Base-by-base conservation (phyloP, 2,888 invertebrate species). In the Fragum sueziense region DNA sequence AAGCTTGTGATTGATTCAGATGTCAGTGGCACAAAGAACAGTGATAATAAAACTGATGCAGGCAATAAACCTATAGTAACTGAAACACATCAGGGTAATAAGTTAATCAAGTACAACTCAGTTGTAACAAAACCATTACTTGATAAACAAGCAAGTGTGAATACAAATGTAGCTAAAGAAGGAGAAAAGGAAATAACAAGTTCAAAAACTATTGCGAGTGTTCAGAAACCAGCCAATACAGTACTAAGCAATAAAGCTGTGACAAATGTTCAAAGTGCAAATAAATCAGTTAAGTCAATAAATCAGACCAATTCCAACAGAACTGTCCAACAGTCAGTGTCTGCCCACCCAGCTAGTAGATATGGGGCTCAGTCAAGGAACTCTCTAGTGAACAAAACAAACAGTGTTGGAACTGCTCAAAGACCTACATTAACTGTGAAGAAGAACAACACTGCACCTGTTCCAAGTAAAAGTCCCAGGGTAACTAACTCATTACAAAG, bases 351-450 rank as follows among this genome's bases (percentile, higher is more conserved):
- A 14, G 31, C 25, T 22, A 71, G 54, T 29, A 76, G 76, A 67
- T 76, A 76, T 52, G 76, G 78, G 27, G 61, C 75, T 20, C 80
- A 79, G 34, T 79, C 84, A 57, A 79, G 84, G 74, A 84, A 84
- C 74, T 29, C 74, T 33, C 74, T 54, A 37, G 74, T 81, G 27
- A 75, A 59, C 68, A 72, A 65, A 20, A 67, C 84, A 41, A 69
- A 59, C 31, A 81, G 76, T 81, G 80, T 80, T n/a, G 67, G 67
- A 47, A 57, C 61, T 25, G 54, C n/a, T 20, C 70, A 79, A 25
- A 75, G 74, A 74, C 74, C 70, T 37, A 47, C 59, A 31, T 67
- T 61, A 47, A 76, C 70, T 57, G 69, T 74, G 9, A 76, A 72
- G 33, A 82, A 79, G 20, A 34, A 37, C 20, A 37, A 37, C 34